A percentile compares a stretch with the other conserved stretches of the same genome.
These are phyloP conservation scores for Calvadosia cruxmelitensis DNA, from an alignment of 30 jellyfish, hydroid and myxozoan species.

Conservation along the genomic window DNA sequence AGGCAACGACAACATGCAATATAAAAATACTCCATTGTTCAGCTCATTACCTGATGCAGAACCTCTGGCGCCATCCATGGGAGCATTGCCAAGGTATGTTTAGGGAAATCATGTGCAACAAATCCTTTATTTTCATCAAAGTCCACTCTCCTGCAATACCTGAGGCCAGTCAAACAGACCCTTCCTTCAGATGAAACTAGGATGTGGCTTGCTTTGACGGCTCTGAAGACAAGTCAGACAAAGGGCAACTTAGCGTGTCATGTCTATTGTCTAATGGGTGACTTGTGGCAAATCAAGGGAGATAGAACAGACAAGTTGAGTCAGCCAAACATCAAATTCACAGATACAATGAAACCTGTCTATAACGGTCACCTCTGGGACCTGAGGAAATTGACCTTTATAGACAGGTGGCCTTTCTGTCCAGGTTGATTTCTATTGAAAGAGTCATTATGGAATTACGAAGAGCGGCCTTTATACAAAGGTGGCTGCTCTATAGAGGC, in stretches of 20 bases:
- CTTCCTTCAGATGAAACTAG: slow-evolving; percentile 60
- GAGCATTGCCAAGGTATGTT: slow-evolving; percentile 60
- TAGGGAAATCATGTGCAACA: slow-evolving; percentile 54
- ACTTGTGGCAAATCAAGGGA: no score
- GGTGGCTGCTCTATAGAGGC: slow-evolving; percentile 2
- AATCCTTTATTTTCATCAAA: slow-evolving; percentile 12
- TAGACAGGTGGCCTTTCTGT: no score
- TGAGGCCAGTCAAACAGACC: slow-evolving; percentile 76
- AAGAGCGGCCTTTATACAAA: neutral
- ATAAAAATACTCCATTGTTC: no score
- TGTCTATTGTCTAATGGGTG: no score
- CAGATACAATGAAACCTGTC: neutral
- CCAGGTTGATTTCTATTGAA: no score
- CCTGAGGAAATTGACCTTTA: no score
- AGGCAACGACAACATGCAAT: no score
- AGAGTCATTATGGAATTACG: no score
- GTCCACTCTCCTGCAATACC: slow-evolving; percentile 52
- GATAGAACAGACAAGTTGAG: neutral
- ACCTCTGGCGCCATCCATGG: slow-evolving; percentile 96
- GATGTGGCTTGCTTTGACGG: slow-evolving; percentile 85
- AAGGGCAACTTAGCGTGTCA: slow-evolving; percentile 1
- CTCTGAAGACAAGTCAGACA: slow-evolving; percentile 28
- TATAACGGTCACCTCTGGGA: no score
- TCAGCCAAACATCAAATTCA: neutral
- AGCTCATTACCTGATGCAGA: slow-evolving; percentile 82